Evolutionary conservation across 2,888 invertebrate genomes (phyloP).

Genomic region (Crepidodera aurea): DNA sequence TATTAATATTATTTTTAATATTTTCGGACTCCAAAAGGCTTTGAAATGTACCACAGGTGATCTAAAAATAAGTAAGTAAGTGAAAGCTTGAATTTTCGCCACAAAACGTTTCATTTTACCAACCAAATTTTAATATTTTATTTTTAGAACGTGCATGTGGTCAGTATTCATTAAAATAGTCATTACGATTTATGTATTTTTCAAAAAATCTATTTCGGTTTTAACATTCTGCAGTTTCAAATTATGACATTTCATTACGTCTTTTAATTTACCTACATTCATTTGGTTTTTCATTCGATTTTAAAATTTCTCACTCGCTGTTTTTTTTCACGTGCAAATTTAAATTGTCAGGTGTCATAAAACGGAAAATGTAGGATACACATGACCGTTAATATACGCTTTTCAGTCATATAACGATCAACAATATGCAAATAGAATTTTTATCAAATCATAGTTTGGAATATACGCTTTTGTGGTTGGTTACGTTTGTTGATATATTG

Average conservation of each 20-base stretch:
- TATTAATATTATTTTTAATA: no score
- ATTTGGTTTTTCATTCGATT: neutral
- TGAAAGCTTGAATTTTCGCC: no score
- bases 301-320: constrained; percentile 3
- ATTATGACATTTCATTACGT: constrained; percentile 1
- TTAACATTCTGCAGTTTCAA: neutral
- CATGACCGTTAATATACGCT: neutral
- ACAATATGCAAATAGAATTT: neutral
- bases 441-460: no score
- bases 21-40: no score
- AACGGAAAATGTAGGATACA: neutral
- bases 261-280: constrained; percentile 5
- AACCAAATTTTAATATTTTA: no score
- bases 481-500: no score
- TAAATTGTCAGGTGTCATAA: constrained; percentile 13
- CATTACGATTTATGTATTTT: neutral
- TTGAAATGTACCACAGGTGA: no score
- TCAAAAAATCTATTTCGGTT: neutral
- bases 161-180: neutral
- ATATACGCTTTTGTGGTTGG: no score
- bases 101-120: no score
- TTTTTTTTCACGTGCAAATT: neutral
- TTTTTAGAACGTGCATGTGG: no score
- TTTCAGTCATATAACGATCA: neutral
- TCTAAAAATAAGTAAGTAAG: no score